Evolutionary conservation across 1,140 invertebrate species (phyloP).

Genomic region (Calephelis virginiensis): DNA sequence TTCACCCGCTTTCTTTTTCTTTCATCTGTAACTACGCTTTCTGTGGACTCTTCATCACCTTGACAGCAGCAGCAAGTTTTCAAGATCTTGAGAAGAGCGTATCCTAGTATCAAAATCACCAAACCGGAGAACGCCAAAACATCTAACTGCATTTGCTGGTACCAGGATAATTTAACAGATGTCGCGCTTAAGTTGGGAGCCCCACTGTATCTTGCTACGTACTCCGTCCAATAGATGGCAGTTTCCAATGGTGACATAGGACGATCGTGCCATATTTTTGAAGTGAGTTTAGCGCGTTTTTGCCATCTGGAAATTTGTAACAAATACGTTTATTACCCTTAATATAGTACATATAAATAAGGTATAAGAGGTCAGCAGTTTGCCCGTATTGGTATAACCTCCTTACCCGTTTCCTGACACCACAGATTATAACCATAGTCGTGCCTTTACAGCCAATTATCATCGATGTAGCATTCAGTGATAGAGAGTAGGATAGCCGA

Average conservation of each 20-base stretch:
- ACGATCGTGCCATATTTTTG: slow-evolving; percentile 73
- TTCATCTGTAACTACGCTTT: slow-evolving; percentile 37
- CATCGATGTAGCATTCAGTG: too few species aligned
- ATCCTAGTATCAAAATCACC: slow-evolving; percentile 52
- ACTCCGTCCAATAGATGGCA: slow-evolving; percentile 79
- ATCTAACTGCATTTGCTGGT: slow-evolving; percentile 82
- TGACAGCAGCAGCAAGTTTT: slow-evolving; percentile 50
- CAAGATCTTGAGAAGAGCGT: slow-evolving; percentile 54
- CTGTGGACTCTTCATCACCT: slow-evolving; percentile 29
- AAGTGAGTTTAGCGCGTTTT: slow-evolving; percentile 63
- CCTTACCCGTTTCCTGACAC: too few species aligned
- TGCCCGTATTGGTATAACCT: too few species aligned
- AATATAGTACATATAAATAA: not conserved
- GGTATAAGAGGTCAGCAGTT: too few species aligned
- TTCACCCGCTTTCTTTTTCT: slow-evolving; percentile 39
- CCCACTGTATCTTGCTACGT: slow-evolving; percentile 75
- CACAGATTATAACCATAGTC: too few species aligned
- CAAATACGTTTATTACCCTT: slow-evolving; percentile 17
- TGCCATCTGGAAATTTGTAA: slow-evolving; percentile 58
- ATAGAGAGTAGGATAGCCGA: too few species aligned
- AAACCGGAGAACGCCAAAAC: slow-evolving; percentile 74
- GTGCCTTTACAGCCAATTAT: too few species aligned
- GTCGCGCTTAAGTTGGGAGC: slow-evolving; percentile 62
- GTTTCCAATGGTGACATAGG: slow-evolving; percentile 72
- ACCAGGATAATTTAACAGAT: slow-evolving; percentile 79